phyloP scores from a whole-genome alignment of 2,888 invertebrate genomes.

The Sphaerophoria taeniata region DNA sequence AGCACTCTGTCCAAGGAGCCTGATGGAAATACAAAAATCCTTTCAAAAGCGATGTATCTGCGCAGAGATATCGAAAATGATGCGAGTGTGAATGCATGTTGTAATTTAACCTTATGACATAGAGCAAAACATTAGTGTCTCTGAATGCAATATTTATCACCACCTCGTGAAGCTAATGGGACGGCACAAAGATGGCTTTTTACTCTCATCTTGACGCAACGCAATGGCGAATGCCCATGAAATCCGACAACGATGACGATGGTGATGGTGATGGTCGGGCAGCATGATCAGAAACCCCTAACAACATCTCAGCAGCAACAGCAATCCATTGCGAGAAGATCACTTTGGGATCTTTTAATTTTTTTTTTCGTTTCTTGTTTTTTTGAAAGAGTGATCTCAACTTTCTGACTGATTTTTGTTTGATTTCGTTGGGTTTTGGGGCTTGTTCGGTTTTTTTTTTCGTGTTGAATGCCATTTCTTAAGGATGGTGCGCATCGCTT shows the following conservation, averaged over 20 bases:
- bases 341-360: conserved; percentile 28
- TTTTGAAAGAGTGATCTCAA: conserved; percentile 59
- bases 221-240: conserved; percentile 17
- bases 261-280: not conserved
- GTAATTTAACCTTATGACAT: conserved; percentile 79
- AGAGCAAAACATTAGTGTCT: conserved; percentile 78
- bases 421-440: conserved; percentile 55
- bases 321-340: conserved; percentile 53
- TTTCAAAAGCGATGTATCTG: conserved; percentile 65
- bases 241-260: conserved; percentile 5
- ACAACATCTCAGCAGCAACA: conserved; percentile 19
- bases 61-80: conserved; percentile 73
- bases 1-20: conserved; percentile 28
- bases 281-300: conserved; percentile 21
- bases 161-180: conserved; percentile 76
- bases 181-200: conserved; percentile 61
- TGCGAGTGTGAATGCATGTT: conserved; percentile 78
- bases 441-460: conserved; percentile 51
- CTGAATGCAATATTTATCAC: conserved; percentile 78
- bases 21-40: conserved; percentile 42
- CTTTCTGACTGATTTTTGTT: conserved; percentile 71
- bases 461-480: not conserved
- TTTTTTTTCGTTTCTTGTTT: not conserved
- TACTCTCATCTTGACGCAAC: not conserved
- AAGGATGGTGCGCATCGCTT: conserved; percentile 8